phyloP scores from a whole-genome alignment of 2,888 invertebrate species.

The Erebia epiphron region DNA sequence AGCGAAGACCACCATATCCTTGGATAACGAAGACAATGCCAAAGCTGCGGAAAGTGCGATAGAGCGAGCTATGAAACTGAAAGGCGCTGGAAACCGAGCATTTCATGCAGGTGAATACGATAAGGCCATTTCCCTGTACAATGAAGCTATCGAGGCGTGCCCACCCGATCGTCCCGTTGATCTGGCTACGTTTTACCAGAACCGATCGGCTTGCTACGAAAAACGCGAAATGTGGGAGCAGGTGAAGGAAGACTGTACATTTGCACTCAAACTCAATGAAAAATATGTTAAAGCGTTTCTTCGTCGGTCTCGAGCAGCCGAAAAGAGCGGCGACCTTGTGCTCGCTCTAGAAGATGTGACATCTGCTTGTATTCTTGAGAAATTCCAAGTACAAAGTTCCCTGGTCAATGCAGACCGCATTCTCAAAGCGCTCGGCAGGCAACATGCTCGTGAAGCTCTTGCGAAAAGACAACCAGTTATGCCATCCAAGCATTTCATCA shows the following conservation, averaged over 20 bases:
- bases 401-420: conserved; percentile 94
- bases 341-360: conserved; percentile 96
- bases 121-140: conserved; percentile 94
- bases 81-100: conserved; percentile 93
- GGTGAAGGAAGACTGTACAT: conserved; percentile 93
- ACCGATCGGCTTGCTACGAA: conserved; percentile 97
- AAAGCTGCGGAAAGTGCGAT: conserved; percentile 83
- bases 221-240: conserved; percentile 92
- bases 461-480: conserved; percentile 86
- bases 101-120: conserved; percentile 94
- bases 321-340: conserved; percentile 90
- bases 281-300: conserved; percentile 94
- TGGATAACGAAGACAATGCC: conserved; percentile 81
- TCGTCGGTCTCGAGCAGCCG: conserved; percentile 92
- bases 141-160: conserved; percentile 96
- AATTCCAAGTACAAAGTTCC: conserved; percentile 91
- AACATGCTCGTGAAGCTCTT: conserved; percentile 90
- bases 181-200: conserved; percentile 96
- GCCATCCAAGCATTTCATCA: conserved; percentile 94
- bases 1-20: conserved; percentile 83
- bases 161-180: conserved; percentile 88
- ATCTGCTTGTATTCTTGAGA: conserved; percentile 94
- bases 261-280: conserved; percentile 92
- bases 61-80: conserved; percentile 89
- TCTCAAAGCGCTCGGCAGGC: conserved; percentile 90